Conservation (phyloP, 2,888 invertebrate species). For the Nematopogon swammerdamellus region DNA sequence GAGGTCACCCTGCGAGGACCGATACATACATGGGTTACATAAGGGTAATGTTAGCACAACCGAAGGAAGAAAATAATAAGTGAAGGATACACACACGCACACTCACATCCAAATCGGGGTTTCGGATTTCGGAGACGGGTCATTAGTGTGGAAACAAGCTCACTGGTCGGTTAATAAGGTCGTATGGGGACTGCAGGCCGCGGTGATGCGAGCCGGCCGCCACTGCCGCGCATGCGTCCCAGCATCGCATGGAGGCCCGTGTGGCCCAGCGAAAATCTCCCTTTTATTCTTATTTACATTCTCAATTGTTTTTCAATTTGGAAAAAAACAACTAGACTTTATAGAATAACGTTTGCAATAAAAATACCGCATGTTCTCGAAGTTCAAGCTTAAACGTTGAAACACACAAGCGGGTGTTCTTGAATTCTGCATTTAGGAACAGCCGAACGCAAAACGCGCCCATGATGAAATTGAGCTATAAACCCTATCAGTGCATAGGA, state of each 20-base stretch:
- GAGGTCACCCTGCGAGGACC: conserved; percentile 19
- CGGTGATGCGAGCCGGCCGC: not conserved
- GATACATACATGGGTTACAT: conserved; percentile 1
- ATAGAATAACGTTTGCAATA: no score
- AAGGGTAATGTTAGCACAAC: not conserved
- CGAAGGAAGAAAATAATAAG: not conserved
- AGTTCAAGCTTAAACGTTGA: no score
- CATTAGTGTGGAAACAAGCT: conserved; percentile 11
- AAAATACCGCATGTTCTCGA: no score
- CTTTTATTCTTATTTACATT: no score
- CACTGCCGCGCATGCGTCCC: not conserved
- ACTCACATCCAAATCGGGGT: conserved; percentile 38
- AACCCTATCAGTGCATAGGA: no score
- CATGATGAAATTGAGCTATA: no score
- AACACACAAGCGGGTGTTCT: no score
- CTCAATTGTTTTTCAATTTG: no score
- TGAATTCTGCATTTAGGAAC: no score
- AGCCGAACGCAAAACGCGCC: no score
- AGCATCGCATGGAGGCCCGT: no score
- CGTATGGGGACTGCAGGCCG: not conserved
- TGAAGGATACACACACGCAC: conserved; percentile 31
- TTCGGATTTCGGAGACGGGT: conserved; percentile 13
- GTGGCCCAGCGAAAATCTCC: not conserved
- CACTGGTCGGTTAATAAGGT: conserved; percentile 6
- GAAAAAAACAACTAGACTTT: no score